A percentile compares a stretch with the other conserved stretches of the same genome.
These are phyloP conservation scores for Eurypyga helias DNA, from an alignment of 2,113 vertebrate genomes.

Conservation along the genomic window DNA sequence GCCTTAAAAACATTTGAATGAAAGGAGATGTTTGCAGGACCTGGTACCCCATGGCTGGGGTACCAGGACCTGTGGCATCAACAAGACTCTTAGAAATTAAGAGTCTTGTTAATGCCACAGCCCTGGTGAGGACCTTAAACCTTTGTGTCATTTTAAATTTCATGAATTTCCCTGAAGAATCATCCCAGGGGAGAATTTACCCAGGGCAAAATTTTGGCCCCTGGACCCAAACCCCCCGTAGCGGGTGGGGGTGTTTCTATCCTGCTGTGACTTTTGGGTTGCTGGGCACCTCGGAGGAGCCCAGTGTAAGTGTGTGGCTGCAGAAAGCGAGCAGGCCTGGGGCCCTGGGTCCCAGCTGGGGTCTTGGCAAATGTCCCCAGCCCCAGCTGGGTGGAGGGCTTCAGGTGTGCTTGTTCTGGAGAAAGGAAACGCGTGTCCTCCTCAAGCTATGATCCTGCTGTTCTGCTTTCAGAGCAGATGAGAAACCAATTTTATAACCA, in stretches of 20 bases:
- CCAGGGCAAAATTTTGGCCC: not conserved
- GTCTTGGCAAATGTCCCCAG: too few species aligned
- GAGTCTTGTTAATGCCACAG: too few species aligned
- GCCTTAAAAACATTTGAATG: not conserved
- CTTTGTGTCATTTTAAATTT: not conserved
- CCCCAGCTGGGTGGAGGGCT: not conserved
- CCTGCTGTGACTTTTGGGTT: not conserved
- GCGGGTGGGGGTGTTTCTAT: not conserved
- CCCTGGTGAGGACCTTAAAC: not conserved
- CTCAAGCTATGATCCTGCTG: not conserved
- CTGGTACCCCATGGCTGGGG: not conserved
- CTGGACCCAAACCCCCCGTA: not conserved
- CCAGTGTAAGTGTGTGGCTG: not conserved
- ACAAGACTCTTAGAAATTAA: not conserved
- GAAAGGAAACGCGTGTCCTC: not conserved
- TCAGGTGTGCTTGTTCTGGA: not conserved
- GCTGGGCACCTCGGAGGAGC: not conserved
- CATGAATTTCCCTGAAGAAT: not conserved
- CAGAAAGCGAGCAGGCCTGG: not conserved
- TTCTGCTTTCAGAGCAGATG: not conserved
- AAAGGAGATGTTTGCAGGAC: not conserved
- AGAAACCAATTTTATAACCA: not conserved
- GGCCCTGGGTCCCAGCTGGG: not conserved
- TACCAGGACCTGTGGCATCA: too few species aligned
- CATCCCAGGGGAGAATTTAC: not conserved